phyloP scores from a whole-genome alignment of 2,888 invertebrate genomes.

The Limenitis arthemis region DNA sequence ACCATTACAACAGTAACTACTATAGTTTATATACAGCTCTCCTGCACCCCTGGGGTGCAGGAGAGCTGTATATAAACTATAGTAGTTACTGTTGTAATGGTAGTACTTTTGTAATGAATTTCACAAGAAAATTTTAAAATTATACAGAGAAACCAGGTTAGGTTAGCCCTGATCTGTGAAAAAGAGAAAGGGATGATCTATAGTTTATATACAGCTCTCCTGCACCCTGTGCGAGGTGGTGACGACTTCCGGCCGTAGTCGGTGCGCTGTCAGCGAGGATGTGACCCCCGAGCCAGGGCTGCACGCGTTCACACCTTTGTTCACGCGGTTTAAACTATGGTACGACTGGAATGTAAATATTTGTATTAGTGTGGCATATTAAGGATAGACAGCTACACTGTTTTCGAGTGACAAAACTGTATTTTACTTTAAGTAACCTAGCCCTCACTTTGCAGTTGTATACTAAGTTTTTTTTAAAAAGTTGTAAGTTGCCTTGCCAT shows the following conservation, averaged over 20 bases:
- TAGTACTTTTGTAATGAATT: no score
- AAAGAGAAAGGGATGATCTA: conserved; percentile 11
- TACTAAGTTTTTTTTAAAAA: no score
- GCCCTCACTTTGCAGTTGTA: no score
- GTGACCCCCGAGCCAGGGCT: conserved; percentile 73
- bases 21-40: conserved; percentile 5
- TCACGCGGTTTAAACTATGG: conserved; percentile 80
- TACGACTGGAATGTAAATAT: conserved; percentile 75
- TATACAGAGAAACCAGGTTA: no score
- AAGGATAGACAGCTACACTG: no score
- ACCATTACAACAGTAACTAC: neutral
- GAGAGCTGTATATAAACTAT: conserved; percentile 5
- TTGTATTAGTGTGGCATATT: neutral
- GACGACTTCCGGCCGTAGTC: conserved; percentile 87
- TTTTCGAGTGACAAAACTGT: no score
- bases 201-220: conserved; percentile 89
- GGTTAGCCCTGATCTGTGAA: no score
- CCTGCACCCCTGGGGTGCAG: no score
- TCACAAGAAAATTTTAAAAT: no score
- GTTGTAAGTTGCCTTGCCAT: no score
- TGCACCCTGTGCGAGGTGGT: conserved; percentile 91
- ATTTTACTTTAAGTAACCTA: no score
- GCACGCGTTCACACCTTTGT: conserved; percentile 76
- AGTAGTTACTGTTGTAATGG: neutral
- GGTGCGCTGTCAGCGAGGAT: conserved; percentile 84